Evolutionary conservation across 2,113 vertebrate genomes (phyloP).

Genomic region (Proteles cristata): DNA sequence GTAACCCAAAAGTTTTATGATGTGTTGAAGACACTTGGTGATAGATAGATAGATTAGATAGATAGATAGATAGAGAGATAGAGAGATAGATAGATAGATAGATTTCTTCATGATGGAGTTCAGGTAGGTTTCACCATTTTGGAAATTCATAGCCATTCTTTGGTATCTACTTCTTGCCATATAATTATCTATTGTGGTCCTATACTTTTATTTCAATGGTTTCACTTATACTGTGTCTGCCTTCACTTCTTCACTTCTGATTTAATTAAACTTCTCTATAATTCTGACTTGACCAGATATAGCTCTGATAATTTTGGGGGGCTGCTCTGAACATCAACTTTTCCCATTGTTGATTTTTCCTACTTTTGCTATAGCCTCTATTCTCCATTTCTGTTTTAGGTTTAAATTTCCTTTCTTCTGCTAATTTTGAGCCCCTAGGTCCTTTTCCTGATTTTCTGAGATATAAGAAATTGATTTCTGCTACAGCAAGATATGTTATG

Average conservation of each 20-base stretch:
- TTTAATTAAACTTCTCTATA: not conserved
- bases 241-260: not conserved
- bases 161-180: not conserved
- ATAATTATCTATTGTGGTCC: not conserved
- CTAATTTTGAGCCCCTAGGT: not conserved
- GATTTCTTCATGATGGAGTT: not conserved
- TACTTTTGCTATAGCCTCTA: not conserved
- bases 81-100: no score
- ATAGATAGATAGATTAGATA: no score
- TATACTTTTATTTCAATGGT: not conserved
- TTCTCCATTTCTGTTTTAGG: not conserved
- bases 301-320: not conserved
- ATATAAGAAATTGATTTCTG: not conserved
- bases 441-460: not conserved
- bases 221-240: not conserved
- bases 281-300: not conserved
- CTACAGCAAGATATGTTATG: not conserved
- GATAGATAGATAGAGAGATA: no score
- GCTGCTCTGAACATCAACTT: not conserved
- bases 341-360: not conserved
- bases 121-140: not conserved
- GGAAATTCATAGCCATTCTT: not conserved
- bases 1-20: no score
- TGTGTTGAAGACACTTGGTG: no score
- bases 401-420: not conserved